Evolutionary conservation across 2,113 vertebrate species (phyloP), one percentile per base, ranked within the genome.

Genomic region (Stigmatopora nigra): DNA sequence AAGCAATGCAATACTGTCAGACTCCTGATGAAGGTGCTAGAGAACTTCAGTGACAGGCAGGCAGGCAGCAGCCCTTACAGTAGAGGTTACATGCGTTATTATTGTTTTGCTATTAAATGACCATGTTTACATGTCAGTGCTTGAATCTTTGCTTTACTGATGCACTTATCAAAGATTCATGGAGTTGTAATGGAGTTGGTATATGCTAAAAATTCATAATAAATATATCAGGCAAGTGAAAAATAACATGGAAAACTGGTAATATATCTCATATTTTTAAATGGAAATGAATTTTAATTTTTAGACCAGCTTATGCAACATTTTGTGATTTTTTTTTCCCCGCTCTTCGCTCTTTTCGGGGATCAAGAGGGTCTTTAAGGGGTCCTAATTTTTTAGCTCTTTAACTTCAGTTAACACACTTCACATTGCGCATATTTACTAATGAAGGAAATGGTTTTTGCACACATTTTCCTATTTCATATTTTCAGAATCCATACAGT

Each of bases 1-100:
- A 41, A 4, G 38, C 38, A 41, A 41, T 78, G 82, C 76, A 84
- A 67, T 83, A 46, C 73, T 12, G 14, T 2, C 17, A 6, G 20
- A 67, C 6, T 44, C 80, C 84, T 68, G n/a, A 10, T 81, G 86
- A 76, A 61, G 83, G 19, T 69, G 72, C 84, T 68, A 59, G 63
- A 76, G 83, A 80, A 76, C 82, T 49, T 12, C 0, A 1, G 14
- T 51, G 46, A 58, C 41, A 4, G 8, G 1, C 10, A 13, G 63
- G 25, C 63, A 46, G 16, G 16, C 31, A 36, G 46, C 16, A 66
- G 64, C 11, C 22, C 41, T 31, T 31, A 31, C 25, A 31, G 8
- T 11, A 38, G 19, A 61, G 31, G 3, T 22, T 36, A 68, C 52
- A 57, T 25, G 19, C 60, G 52, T 63, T 15, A 31, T 7, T 58